Conservation (phyloP, 1,140 invertebrate genomes). For the Sminthurides bifidus region DNA sequence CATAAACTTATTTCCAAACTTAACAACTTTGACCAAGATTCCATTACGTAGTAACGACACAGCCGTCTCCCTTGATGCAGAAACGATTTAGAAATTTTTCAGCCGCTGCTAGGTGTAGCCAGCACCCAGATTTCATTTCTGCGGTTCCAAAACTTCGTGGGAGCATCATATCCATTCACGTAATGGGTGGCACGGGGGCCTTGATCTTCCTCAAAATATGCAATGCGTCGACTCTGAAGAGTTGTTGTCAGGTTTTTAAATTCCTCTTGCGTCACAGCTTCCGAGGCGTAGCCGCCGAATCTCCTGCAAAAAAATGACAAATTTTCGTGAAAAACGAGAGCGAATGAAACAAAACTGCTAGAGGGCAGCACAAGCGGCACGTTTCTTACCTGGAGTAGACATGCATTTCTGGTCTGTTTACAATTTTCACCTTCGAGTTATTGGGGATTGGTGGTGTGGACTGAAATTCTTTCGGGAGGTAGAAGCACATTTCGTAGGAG, state of each 20-base stretch:
- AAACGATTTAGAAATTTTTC: too few relatives aligned
- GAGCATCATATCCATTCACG: conserved; percentile 34
- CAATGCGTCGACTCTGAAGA: conserved; percentile 9
- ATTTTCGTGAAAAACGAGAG: too few relatives aligned
- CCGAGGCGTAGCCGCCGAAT: conserved; percentile 18
- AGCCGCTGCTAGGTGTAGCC: too few relatives aligned
- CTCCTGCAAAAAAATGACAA: conserved; percentile 9
- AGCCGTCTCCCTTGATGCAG: too few relatives aligned
- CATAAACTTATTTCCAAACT: too few relatives aligned
- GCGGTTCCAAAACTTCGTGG: conserved; percentile 35
- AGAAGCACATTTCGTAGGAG: conserved; percentile 38
- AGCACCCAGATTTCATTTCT: conserved; percentile 35
- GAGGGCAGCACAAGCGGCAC: too few relatives aligned
- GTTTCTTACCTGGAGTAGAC: conserved; percentile 33
- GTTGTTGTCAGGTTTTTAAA: conserved; percentile 3
- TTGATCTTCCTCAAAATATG: conserved; percentile 21
- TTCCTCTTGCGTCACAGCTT: conserved; percentile 9
- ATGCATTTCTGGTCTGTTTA: conserved; percentile 33
- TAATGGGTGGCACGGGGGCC: conserved; percentile 21
- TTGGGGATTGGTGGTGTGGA: conserved; percentile 35
- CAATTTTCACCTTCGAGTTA: conserved; percentile 34
- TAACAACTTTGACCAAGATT: too few relatives aligned
- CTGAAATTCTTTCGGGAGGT: conserved; percentile 34
- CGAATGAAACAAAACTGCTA: too few relatives aligned
- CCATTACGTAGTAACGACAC: too few relatives aligned